Percentiles rank a stretch among this genome's conserved stretches.
Conservation (phyloP, 2,888 invertebrate genomes). For the Cantharis nigra region DNA sequence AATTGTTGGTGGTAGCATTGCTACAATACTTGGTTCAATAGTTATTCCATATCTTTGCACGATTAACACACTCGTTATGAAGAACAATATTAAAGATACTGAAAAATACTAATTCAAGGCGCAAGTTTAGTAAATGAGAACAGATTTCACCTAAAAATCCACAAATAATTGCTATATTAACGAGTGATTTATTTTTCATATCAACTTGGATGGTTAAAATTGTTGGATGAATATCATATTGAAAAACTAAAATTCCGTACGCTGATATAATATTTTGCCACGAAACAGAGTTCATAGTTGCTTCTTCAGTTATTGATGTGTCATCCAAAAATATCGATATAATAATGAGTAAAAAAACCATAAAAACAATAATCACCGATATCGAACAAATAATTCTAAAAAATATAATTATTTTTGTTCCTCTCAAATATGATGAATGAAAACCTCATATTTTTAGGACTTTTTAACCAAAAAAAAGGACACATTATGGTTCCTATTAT, state of each 20-base stretch:
- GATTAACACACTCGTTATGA: constrained; percentile 66
- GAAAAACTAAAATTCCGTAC: constrained; percentile 71
- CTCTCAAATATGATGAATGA: constrained; percentile 33
- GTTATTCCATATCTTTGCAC: constrained; percentile 67
- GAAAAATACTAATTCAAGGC: constrained; percentile 28
- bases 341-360: constrained; percentile 70
- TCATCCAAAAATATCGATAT: constrained; percentile 61
- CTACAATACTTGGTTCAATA: constrained; percentile 68
- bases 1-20: constrained; percentile 67
- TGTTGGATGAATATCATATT: constrained; percentile 82
- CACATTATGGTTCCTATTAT: constrained; percentile 74
- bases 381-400: constrained; percentile 66
- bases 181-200: constrained; percentile 78
- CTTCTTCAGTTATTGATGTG: constrained; percentile 49
- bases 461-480: constrained; percentile 86
- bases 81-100: constrained; percentile 68
- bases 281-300: constrained; percentile 40
- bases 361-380: constrained; percentile 67
- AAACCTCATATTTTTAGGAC: constrained; percentile 92
- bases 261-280: constrained; percentile 63
- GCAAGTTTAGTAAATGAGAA: neutral
- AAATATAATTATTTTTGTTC: constrained; percentile 22
- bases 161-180: constrained; percentile 71
- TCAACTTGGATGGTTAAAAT: constrained; percentile 90
- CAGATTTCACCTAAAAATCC: constrained; percentile 64